phyloP scores from a whole-genome alignment of 2,888 invertebrate species.

The Clusia tigrina region DNA sequence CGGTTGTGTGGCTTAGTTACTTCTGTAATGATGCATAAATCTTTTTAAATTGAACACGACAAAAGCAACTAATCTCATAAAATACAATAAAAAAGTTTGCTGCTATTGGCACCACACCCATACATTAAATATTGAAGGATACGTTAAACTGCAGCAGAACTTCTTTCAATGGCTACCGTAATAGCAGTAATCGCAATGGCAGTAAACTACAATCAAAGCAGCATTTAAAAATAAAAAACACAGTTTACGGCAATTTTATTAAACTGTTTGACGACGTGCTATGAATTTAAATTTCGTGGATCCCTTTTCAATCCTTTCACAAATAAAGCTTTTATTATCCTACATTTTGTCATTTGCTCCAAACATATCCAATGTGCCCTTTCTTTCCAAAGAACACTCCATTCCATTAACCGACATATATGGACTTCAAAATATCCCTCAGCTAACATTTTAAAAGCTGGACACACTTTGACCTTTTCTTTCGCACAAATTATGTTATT shows the following conservation, averaged over 20 bases:
- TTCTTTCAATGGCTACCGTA: background rate
- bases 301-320: conserved; percentile 49
- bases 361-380: too few relatives aligned
- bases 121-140: too few relatives aligned
- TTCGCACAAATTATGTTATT: too few relatives aligned
- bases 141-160: background rate
- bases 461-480: too few relatives aligned
- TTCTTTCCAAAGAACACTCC: too few relatives aligned
- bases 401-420: too few relatives aligned
- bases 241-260: too few relatives aligned
- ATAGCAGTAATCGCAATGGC: background rate
- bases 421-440: too few relatives aligned
- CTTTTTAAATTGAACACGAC: conserved; percentile 46
- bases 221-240: too few relatives aligned
- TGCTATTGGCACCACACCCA: background rate
- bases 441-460: too few relatives aligned
- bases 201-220: background rate
- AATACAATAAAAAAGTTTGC: conserved; percentile 9
- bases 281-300: conserved; percentile 3
- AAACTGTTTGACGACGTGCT: background rate
- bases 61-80: conserved; percentile 5
- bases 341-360: conserved; percentile 53
- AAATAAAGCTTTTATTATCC: conserved; percentile 53
- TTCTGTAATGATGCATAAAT: conserved; percentile 54
- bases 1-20: conserved; percentile 13